Conservation (phyloP, 2,797 vertebrate genomes). For the Malurus leucopterus region DNA sequence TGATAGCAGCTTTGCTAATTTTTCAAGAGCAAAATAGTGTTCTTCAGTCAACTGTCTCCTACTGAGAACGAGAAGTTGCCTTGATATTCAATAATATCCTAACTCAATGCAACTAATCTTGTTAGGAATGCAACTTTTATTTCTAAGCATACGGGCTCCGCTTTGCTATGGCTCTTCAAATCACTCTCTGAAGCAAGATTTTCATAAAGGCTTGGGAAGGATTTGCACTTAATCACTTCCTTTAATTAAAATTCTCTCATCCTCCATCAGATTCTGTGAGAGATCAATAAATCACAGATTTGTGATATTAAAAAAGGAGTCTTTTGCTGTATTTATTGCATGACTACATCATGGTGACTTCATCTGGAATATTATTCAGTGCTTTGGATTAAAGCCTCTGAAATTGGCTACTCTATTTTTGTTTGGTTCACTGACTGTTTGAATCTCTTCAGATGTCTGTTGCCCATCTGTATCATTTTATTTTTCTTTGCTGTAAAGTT, state of each 20-base stretch:
- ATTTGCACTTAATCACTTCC: slow-evolving; percentile 25
- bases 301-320: neutral
- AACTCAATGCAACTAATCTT: neutral
- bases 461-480: neutral
- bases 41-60: neutral
- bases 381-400: neutral
- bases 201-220: neutral
- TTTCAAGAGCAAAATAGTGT: neutral
- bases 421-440: neutral
- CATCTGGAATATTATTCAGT: neutral
- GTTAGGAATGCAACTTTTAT: neutral
- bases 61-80: neutral
- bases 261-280: neutral
- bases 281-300: slow-evolving; percentile 14
- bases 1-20: neutral
- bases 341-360: neutral
- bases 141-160: neutral
- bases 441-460: neutral
- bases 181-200: neutral
- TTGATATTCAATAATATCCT: neutral
- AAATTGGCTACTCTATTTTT: neutral
- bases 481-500: neutral
- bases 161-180: neutral
- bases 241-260: slow-evolving; percentile 36
- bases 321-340: neutral